phyloP scores from a whole-genome alignment of 2,888 invertebrate genomes.

The Drosophila paranaensis region DNA sequence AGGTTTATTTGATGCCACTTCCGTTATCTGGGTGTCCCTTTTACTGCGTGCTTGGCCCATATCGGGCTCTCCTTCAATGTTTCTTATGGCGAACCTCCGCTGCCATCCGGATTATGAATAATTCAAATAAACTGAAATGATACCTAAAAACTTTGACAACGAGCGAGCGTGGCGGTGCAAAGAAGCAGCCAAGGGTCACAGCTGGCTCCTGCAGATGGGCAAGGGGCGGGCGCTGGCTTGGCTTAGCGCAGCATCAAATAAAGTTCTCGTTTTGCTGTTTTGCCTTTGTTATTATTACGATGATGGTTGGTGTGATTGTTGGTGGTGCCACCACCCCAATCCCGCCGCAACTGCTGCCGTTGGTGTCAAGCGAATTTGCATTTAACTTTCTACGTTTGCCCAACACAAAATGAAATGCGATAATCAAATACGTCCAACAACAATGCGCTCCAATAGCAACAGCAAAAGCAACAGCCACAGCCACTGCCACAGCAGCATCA shows the following conservation, averaged over 20 bases:
- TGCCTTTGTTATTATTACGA: constrained; percentile 62
- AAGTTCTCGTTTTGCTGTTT: constrained; percentile 52
- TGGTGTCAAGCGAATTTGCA: constrained; percentile 78
- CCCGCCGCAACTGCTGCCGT: constrained; percentile 36
- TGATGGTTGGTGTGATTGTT: constrained; percentile 73
- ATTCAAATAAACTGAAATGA: constrained; percentile 80
- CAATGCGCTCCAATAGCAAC: constrained; percentile 59
- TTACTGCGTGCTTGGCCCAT: constrained; percentile 35
- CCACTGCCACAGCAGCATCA: constrained; percentile 23
- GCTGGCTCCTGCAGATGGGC: not conserved
- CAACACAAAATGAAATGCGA: constrained; percentile 79
- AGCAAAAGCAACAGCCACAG: constrained; percentile 19
- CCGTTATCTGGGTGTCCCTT: constrained; percentile 68
- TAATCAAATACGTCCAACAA: constrained; percentile 76
- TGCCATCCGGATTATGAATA: constrained; percentile 75
- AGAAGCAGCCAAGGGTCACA: constrained; percentile 35
- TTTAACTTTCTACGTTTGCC: constrained; percentile 76
- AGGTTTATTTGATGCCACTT: constrained; percentile 66
- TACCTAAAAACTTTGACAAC: constrained; percentile 79
- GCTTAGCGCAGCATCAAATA: constrained; percentile 65
- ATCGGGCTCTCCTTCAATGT: constrained; percentile 39
- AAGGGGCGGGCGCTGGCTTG: not conserved
- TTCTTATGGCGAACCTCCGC: constrained; percentile 59
- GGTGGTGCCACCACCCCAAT: constrained; percentile 34
- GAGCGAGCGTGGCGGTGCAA: constrained; percentile 27